Percentiles rank a stretch among this genome's conserved stretches.
Evolutionary conservation across 2,888 invertebrate species (phyloP).

Genomic region (Sthenelais limicola): DNA sequence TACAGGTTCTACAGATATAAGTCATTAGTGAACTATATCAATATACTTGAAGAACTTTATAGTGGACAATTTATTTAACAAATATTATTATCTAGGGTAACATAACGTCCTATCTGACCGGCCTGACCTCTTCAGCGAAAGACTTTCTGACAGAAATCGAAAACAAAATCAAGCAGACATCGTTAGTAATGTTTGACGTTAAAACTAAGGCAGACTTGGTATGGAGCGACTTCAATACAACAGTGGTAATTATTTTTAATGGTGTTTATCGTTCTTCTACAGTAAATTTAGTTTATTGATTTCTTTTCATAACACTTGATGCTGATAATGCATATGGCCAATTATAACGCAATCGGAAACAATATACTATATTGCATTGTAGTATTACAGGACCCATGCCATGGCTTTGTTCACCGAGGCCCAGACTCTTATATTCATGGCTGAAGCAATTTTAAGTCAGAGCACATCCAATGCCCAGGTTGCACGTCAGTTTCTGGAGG

Average conservation of each 20-base stretch:
- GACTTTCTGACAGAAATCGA: neutral
- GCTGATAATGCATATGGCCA: too few relatives aligned
- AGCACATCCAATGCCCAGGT: neutral
- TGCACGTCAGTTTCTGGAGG: neutral
- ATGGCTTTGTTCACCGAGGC: conserved; percentile 28
- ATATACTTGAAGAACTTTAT: too few relatives aligned
- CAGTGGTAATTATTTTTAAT: neutral
- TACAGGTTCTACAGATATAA: too few relatives aligned
- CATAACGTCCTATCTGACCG: neutral
- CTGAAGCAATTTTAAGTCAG: neutral
- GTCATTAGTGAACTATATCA: too few relatives aligned
- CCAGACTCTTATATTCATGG: conserved; percentile 20
- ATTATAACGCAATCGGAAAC: too few relatives aligned
- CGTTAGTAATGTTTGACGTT: conserved; percentile 6
- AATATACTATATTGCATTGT: neutral
- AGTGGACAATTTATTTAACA: too few relatives aligned
- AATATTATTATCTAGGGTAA: conserved; percentile 3
- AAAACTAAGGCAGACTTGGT: conserved; percentile 2
- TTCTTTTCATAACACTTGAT: too few relatives aligned
- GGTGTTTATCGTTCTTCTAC: too few relatives aligned
- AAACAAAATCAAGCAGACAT: neutral
- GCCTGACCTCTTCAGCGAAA: conserved; percentile 2
- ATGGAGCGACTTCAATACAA: conserved; percentile 8
- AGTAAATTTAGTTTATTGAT: too few relatives aligned
- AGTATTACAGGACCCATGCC: conserved; percentile 35